Conservation (phyloP, 37 sponge, comb jelly and placozoan species). For the Theonella swinhoei region DNA sequence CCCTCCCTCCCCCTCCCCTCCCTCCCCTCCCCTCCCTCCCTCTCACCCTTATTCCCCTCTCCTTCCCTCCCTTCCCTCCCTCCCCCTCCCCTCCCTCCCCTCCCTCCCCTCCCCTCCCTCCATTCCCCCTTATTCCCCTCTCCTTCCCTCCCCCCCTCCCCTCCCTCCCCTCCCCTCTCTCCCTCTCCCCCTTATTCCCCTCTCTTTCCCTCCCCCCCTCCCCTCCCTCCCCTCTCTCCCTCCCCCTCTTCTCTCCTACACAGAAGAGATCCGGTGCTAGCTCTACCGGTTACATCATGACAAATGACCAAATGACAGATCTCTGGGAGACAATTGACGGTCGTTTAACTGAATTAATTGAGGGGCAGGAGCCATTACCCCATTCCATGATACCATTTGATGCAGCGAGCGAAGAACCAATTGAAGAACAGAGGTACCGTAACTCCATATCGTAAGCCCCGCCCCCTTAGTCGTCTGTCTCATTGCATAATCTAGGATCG, state of each 20-base stretch:
- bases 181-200: not conserved
- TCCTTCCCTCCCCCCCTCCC: not conserved
- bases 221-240: not conserved
- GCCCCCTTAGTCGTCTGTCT: no score
- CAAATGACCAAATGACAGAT: conserved; percentile 54
- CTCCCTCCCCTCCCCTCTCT: not conserved
- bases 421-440: conserved; percentile 88
- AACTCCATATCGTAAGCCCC: no score
- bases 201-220: not conserved
- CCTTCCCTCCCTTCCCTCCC: not conserved
- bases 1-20: not conserved
- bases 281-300: conserved; percentile 1
- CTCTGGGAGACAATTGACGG: conserved; percentile 69
- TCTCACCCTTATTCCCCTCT: no score
- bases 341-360: conserved; percentile 39
- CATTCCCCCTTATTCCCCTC: no score
- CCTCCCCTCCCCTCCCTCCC: not conserved
- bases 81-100: not conserved
- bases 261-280: not conserved
- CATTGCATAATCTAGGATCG: no score
- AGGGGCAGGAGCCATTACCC: conserved; percentile 55
- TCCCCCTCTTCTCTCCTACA: no score
- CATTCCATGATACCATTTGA: conserved; percentile 41
- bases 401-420: conserved; percentile 52
- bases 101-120: not conserved